These are phyloP conservation scores for Oophaga sylvatica DNA, from an alignment of 2,797 vertebrate genomes.

Conservation along the genomic window DNA sequence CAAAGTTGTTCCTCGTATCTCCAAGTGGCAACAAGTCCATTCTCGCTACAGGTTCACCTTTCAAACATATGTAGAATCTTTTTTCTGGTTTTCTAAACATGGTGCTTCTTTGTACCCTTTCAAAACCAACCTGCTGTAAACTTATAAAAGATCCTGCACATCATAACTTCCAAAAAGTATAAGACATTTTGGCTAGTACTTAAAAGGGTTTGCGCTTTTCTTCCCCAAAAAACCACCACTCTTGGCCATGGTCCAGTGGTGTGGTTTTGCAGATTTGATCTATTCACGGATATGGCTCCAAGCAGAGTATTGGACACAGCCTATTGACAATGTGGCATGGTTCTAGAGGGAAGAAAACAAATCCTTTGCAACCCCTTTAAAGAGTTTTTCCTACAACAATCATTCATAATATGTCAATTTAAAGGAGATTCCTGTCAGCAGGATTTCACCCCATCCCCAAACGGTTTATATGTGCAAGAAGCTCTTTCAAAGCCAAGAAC, in stretches of 20 bases:
- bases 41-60: not conserved
- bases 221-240: too few relatives aligned
- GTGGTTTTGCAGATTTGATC: too few relatives aligned
- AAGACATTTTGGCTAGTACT: too few relatives aligned
- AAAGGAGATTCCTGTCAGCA: not conserved
- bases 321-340: not conserved
- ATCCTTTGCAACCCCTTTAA: not conserved
- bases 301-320: not conserved
- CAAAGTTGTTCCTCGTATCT: not conserved
- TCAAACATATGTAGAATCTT: constrained; percentile 20
- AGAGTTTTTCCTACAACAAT: not conserved
- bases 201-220: too few relatives aligned
- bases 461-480: too few relatives aligned
- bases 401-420: not conserved
- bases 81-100: not conserved
- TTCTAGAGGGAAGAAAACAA: not conserved
- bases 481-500: too few relatives aligned
- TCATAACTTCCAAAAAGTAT: too few relatives aligned
- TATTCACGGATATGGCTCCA: not conserved
- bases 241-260: too few relatives aligned
- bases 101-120: not conserved
- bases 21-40: not conserved
- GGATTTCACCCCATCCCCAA: too few relatives aligned
- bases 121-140: not conserved
- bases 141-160: not conserved